Base-by-base conservation (phyloP, 2,888 invertebrate genomes). In the Ophioninae sp. region DNA sequence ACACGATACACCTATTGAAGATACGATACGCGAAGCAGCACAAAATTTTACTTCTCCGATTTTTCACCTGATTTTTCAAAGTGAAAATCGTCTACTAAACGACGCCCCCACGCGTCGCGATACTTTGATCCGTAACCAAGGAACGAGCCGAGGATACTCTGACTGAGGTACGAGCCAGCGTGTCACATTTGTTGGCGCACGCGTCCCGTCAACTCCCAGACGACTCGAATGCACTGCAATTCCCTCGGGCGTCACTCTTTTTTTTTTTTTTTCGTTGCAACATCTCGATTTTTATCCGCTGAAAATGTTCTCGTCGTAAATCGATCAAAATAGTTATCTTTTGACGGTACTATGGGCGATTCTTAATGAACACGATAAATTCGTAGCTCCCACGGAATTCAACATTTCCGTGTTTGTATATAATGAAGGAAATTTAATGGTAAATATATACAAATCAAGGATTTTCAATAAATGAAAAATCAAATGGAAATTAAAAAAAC, bases 291-390 rank as follows among this genome's bases (percentile, higher is more conserved):
- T 76, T 80, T 83, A 85, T 85, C 81, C 75, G 86, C 82, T 72
- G 85, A 73, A 82, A 82, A 85, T 79, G 79, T 85, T 83, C 75
- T 82, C 85, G 88, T 72, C 76, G 72, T 81, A 83, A 81, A 81
- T 82, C 82, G 74, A 84, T 41, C 67, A 6, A 22, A 51, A 51
- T 51, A 51, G 17, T 17, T 6, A 17, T 51, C 51, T 51, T 51
- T 17, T 2, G 51, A 17, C 51, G 51, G 51, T 51, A 10, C 13
- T 13, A 51, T 51, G 51, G 51, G 17, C 51, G 51, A 17, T 51
- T 3, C 17, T 51, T 44, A 9, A 44, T 44, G 44, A 9, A 10
- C 13, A 44, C 10, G 10, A 44, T 10, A 44, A 44, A 44, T 44
- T 44, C 44, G 44, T 44, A 44, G 44, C 44, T 10, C 9, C 44